These are phyloP conservation scores for Urocyon cinereoargenteus DNA, from an alignment of 2,797 vertebrate genomes.

Conservation along the genomic window DNA sequence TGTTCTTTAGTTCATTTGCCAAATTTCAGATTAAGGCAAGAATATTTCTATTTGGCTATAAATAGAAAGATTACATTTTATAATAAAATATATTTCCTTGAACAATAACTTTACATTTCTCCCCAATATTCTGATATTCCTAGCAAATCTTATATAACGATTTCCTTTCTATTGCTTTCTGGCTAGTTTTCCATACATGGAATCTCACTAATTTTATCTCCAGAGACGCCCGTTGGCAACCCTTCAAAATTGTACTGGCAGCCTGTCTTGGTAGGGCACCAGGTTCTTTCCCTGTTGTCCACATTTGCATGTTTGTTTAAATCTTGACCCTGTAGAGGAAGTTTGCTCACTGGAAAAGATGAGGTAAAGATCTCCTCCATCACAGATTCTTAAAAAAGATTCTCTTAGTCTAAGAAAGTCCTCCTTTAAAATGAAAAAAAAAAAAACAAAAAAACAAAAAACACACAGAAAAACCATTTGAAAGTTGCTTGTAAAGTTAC, in stretches of 20 bases:
- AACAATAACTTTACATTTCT: constrained; percentile 42
- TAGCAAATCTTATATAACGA: constrained; percentile 38
- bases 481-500: not conserved
- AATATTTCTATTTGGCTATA: not conserved
- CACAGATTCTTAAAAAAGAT: not conserved
- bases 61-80: constrained; percentile 20
- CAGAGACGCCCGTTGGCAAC: not conserved
- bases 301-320: not conserved
- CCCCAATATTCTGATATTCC: not conserved
- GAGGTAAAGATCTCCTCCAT: not conserved
- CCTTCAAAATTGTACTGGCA: not conserved
- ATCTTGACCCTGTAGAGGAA: not conserved
- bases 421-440: not conserved
- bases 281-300: not conserved
- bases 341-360: not conserved
- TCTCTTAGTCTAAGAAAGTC: not conserved
- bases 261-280: not conserved
- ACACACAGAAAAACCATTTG: not conserved
- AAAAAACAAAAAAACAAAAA: no score
- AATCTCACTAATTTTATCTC: not conserved
- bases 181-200: not conserved
- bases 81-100: not conserved
- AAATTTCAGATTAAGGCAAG: constrained; percentile 29
- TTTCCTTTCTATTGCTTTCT: not conserved
- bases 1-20: constrained; percentile 31